Evolutionary conservation across 2,797 vertebrate species (phyloP).

Genomic region (Lagodon rhomboides): DNA sequence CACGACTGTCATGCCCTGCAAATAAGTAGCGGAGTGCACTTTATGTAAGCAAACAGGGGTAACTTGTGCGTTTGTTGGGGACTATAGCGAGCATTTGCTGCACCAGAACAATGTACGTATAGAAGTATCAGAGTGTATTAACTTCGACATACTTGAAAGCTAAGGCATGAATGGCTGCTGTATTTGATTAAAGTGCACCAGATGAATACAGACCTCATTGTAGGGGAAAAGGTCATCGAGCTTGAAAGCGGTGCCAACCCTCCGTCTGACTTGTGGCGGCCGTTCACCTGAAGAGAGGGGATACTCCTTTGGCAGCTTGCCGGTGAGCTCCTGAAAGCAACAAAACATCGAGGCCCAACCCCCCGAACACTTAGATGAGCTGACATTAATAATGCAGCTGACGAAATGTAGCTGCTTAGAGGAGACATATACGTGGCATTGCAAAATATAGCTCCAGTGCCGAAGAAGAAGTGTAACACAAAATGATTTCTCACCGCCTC

Average conservation of each 20-base stretch:
- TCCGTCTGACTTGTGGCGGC: slow-evolving; percentile 91
- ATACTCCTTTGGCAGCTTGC: slow-evolving; percentile 96
- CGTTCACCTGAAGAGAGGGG: slow-evolving; percentile 92
- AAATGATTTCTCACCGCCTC: slow-evolving; percentile 91
- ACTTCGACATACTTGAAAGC: background rate
- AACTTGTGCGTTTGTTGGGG: background rate
- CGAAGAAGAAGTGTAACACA: slow-evolving; percentile 5
- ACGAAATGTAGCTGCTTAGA: slow-evolving; percentile 10
- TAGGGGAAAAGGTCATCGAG: slow-evolving; percentile 93
- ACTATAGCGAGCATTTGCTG: background rate
- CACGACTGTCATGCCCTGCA: background rate
- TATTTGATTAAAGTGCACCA: slow-evolving; percentile 6
- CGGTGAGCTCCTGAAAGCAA: slow-evolving; percentile 91
- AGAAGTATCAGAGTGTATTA: background rate
- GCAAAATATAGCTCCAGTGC: slow-evolving; percentile 4
- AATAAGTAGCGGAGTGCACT: background rate
- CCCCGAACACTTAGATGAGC: slow-evolving; percentile 22
- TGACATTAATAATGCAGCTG: slow-evolving; percentile 27
- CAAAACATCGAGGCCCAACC: slow-evolving; percentile 13
- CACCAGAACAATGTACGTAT: background rate
- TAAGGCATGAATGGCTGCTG: background rate
- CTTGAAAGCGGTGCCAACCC: slow-evolving; percentile 94
- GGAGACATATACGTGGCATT: background rate
- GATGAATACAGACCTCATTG: slow-evolving; percentile 87
- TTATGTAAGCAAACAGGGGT: background rate